phyloP scores from a whole-genome alignment of 2,797 vertebrate species.

The Pangasius sanitwongsei region DNA sequence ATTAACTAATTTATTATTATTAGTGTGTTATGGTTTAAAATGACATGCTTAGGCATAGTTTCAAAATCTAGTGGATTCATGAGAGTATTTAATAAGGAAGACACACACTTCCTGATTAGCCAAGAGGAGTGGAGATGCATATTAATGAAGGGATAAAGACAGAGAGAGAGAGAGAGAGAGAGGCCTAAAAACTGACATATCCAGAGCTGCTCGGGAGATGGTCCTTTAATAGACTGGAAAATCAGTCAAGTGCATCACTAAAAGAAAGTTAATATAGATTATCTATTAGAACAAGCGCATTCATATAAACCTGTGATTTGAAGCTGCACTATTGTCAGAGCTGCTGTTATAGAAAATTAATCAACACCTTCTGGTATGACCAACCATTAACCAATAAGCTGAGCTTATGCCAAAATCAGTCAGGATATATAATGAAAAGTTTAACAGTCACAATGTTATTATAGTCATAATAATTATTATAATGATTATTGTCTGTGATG shows the following conservation, averaged over 20 bases:
- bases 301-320: not conserved
- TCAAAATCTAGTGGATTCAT: not conserved
- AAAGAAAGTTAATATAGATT: not conserved
- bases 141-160: conserved; percentile 41
- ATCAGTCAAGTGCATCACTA: too few species aligned
- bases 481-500: not conserved
- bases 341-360: not conserved
- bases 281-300: not conserved
- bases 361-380: not conserved
- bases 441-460: not conserved
- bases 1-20: not conserved
- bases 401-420: not conserved
- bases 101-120: conserved; percentile 37
- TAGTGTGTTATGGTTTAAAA: too few species aligned
- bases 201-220: not conserved
- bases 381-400: not conserved
- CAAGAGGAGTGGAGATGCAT: conserved; percentile 49
- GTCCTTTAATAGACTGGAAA: not conserved
- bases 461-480: not conserved
- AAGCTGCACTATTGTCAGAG: not conserved
- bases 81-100: conserved; percentile 10
- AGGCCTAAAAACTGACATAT: conserved; percentile 7
- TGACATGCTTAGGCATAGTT: not conserved
- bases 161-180: conserved; percentile 3
- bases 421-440: not conserved